These are phyloP conservation scores for Tipula helvola DNA, from an alignment of 2,888 invertebrate species.

Conservation along the genomic window DNA sequence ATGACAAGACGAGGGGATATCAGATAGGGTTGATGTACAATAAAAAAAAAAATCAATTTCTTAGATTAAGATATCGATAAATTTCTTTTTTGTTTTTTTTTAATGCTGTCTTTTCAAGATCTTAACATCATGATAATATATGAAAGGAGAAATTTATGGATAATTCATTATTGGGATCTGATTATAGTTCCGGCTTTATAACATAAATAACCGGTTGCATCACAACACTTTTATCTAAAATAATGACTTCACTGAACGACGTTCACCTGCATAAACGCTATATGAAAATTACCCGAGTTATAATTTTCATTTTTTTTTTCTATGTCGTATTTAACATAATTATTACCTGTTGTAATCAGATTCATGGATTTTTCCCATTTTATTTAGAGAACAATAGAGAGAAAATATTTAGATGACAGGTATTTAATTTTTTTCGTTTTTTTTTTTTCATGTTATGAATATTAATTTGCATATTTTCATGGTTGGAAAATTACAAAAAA, in stretches of 20 bases:
- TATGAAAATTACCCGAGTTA: not conserved
- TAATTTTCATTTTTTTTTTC: not conserved
- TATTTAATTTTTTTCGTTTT: not conserved
- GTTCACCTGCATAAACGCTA: not conserved
- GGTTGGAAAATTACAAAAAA: not conserved
- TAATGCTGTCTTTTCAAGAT: not conserved
- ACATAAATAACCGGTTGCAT: not conserved
- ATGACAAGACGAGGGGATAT: not conserved
- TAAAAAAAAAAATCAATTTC: not conserved
- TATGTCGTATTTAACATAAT: not conserved
- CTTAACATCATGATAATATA: not conserved
- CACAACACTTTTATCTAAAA: not conserved
- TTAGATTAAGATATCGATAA: not conserved
- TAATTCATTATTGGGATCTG: not conserved
- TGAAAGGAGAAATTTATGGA: not conserved
- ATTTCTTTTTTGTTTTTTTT: not conserved
- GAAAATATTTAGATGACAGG: constrained; percentile 4
- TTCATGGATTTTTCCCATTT: not conserved
- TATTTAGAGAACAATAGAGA: not conserved
- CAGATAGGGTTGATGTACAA: not conserved
- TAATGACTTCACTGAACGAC: not conserved
- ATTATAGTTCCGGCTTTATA: not conserved
- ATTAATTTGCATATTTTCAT: not conserved
- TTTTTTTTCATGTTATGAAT: not conserved
- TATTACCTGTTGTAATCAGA: not conserved